Percentiles rank a stretch among this genome's conserved stretches.
phyloP scores from a whole-genome alignment of 1,140 invertebrate genomes.

The Drosophila eugracilis region DNA sequence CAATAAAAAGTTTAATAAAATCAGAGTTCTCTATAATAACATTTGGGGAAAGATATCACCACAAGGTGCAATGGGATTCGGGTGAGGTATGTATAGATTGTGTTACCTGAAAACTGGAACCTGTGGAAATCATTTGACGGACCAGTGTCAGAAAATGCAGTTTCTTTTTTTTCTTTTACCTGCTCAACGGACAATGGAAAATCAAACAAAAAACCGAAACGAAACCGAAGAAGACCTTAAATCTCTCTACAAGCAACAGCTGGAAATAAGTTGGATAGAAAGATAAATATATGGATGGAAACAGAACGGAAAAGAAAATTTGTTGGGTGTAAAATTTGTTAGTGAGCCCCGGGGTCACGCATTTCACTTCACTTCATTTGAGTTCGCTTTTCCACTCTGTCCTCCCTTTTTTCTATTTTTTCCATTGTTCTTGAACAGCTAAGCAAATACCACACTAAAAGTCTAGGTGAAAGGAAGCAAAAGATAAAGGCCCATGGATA shows the following conservation, averaged over 20 bases:
- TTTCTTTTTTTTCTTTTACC: slow-evolving; percentile 30
- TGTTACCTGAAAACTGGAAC: slow-evolving; percentile 25
- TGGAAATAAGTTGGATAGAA: slow-evolving; percentile 44
- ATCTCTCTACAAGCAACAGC: slow-evolving; percentile 37
- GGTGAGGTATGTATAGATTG: slow-evolving; percentile 1
- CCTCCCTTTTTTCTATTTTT: slow-evolving; percentile 30
- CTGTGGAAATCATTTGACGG: slow-evolving; percentile 40
- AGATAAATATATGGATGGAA: slow-evolving; percentile 43
- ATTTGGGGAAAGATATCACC: background rate
- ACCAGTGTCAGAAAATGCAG: slow-evolving; percentile 39
- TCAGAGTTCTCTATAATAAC: slow-evolving; percentile 6
- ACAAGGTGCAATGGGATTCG: slow-evolving; percentile 31
- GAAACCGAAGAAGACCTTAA: slow-evolving; percentile 20
- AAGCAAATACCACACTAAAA: slow-evolving; percentile 59
- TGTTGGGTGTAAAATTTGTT: slow-evolving; percentile 69
- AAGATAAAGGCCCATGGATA: slow-evolving; percentile 33
- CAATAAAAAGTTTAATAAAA: slow-evolving; percentile 26
- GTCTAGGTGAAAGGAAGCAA: slow-evolving; percentile 42
- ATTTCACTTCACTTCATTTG: slow-evolving; percentile 30
- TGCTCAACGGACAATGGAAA: slow-evolving; percentile 42
- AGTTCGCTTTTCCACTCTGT: slow-evolving; percentile 20
- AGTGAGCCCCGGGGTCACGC: slow-evolving; percentile 57
- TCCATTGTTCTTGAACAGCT: slow-evolving; percentile 58
- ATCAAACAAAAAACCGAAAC: slow-evolving; percentile 50
- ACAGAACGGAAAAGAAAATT: slow-evolving; percentile 68